Evolutionary conservation across 1,140 invertebrate species (phyloP).

Genomic region (Neodiprion fabricii): DNA sequence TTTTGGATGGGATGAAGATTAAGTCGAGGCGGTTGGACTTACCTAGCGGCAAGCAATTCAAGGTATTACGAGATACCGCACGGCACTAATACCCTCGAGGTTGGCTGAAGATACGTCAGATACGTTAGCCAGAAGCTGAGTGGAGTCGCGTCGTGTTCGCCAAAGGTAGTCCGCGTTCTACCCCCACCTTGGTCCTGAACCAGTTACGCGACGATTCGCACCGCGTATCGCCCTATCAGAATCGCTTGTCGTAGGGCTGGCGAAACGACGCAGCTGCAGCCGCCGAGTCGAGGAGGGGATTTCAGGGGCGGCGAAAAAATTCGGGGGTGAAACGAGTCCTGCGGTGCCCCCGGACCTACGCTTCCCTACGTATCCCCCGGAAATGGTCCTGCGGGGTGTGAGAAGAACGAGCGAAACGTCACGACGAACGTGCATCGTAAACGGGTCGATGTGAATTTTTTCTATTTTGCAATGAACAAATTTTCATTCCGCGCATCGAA

Average conservation of each 20-base stretch:
- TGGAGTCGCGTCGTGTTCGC: background rate
- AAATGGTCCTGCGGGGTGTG: too few species aligned
- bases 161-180: background rate
- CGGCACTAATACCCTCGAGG: background rate
- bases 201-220: constrained; percentile 2
- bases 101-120: background rate
- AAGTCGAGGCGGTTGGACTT: too few species aligned
- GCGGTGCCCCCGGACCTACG: too few species aligned
- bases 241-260: background rate
- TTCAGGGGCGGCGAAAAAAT: background rate
- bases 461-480: too few species aligned
- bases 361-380: too few species aligned
- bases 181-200: background rate
- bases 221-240: background rate
- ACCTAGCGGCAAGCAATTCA: too few species aligned
- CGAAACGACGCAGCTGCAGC: background rate
- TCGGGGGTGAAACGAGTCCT: too few species aligned
- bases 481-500: too few species aligned
- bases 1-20: too few species aligned
- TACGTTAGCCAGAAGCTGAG: constrained; percentile 4
- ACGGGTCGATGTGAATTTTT: too few species aligned
- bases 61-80: background rate
- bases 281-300: background rate
- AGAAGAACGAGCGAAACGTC: too few species aligned
- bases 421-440: too few species aligned